A percentile compares a stretch with the other conserved stretches of the same genome.
Evolutionary conservation across 2,888 invertebrate genomes (phyloP).

Genomic region (Thymelicus sylvestris): DNA sequence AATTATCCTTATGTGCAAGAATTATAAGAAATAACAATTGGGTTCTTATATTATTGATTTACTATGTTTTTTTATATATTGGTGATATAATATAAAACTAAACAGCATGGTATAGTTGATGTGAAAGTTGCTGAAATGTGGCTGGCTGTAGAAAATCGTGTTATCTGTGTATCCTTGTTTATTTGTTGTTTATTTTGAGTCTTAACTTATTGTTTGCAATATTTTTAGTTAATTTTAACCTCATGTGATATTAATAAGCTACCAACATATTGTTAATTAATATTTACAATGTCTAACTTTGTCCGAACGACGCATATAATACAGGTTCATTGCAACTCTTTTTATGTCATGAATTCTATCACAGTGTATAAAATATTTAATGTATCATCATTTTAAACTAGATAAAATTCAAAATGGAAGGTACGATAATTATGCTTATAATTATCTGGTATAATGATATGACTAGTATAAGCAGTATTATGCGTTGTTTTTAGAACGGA

Average conservation of each 20-base stretch:
- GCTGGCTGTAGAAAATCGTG: not conserved
- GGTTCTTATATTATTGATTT: not conserved
- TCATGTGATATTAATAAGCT: too few species aligned
- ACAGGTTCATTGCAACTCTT: too few species aligned
- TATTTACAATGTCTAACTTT: too few species aligned
- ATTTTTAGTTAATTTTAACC: too few species aligned
- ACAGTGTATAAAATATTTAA: too few species aligned
- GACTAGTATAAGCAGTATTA: not conserved
- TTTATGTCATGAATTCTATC: too few species aligned
- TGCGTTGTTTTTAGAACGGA: slow-evolving; percentile 70
- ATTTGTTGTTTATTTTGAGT: not conserved
- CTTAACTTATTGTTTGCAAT: not conserved
- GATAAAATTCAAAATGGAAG: too few species aligned
- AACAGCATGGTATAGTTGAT: not conserved
- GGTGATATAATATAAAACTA: not conserved
- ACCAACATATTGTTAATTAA: too few species aligned
- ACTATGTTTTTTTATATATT: not conserved
- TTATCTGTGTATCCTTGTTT: not conserved
- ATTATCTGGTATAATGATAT: not conserved
- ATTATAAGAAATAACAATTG: too few species aligned
- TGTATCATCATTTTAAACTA: too few species aligned
- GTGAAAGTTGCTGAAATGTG: not conserved
- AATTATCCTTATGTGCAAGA: too few species aligned
- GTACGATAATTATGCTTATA: not conserved
- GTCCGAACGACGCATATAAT: too few species aligned